Base-by-base conservation (phyloP, 2,888 invertebrate species). In the Cyclophora punctaria region DNA sequence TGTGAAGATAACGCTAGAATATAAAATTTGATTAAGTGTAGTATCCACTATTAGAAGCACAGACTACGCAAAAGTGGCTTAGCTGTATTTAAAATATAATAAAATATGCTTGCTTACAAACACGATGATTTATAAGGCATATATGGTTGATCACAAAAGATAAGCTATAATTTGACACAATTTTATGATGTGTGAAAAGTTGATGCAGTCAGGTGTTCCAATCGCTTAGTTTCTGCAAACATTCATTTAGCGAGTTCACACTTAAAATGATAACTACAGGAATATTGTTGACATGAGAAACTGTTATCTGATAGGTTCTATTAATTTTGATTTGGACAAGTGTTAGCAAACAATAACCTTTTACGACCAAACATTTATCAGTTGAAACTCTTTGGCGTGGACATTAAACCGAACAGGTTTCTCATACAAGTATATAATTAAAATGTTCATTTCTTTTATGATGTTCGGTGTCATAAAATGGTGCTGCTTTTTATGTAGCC, bases 101-200 rank as follows among this genome's bases (percentile, higher is more conserved):
- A 20, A 20, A 20, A 20, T 20, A 20, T 20, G 20, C 20, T 20
- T 20, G 20, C 20, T 20, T 20, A 20, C 20, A 20, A 20, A 20
- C 20, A 2, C 20, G 20, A 20, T 20, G 20, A 20, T 20, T 20
- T 20, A 20, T 20, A 20, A 20, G 20, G 2, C 20, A 20, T 20
- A 20, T 20, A 20, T 20, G 20, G 20, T 20, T 20, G 20, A 20
- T 20, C 1, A 20, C n/a, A n/a, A n/a, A n/a, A n/a, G n/a, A n/a
- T n/a, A n/a, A n/a, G n/a, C n/a, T n/a, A n/a, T n/a, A n/a, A n/a
- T n/a, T n/a, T n/a, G n/a, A n/a, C n/a, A n/a, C 20, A 20, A 20
- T 20, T 20, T 80, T 79, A 80, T 79, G 76, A 37, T 5, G 37
- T 37, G 37, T 37, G 4, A 37, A 37, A 37, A 4, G 37, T 60